Evolutionary conservation across 2,113 vertebrate species (phyloP).

Genomic region (Oryzias javanicus): DNA sequence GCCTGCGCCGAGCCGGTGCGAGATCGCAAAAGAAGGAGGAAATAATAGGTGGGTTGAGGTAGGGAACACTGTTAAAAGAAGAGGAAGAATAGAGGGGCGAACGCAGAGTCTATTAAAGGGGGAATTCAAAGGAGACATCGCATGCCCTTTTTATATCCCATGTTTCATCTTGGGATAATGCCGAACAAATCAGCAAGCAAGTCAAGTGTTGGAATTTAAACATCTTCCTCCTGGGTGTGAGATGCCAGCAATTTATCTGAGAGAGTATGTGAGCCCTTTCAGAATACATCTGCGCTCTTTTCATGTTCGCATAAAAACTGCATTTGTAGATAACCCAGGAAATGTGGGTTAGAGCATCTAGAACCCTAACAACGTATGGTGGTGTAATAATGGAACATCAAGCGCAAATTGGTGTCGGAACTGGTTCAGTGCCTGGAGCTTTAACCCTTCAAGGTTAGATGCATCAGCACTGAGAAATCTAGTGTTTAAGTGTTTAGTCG

Average conservation of each 20-base stretch:
- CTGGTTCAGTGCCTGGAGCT: slow-evolving; percentile 3
- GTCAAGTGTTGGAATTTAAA: slow-evolving; percentile 56
- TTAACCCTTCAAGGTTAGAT: slow-evolving; percentile 35
- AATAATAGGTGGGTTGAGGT: slow-evolving; percentile 54
- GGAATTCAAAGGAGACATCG: slow-evolving; percentile 64
- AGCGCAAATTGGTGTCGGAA: slow-evolving; percentile 8
- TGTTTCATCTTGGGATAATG: slow-evolving; percentile 67
- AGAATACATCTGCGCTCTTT: slow-evolving; percentile 17
- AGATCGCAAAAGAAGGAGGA: slow-evolving; percentile 49
- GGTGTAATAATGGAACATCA: slow-evolving; percentile 5
- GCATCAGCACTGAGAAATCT: slow-evolving; percentile 10
- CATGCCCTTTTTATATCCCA: slow-evolving; percentile 23
- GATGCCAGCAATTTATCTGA: slow-evolving; percentile 35
- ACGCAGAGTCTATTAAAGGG: slow-evolving; percentile 62
- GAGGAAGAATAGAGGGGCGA: slow-evolving; percentile 37
- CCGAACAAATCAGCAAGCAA: slow-evolving; percentile 64
- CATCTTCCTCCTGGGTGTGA: slow-evolving; percentile 20
- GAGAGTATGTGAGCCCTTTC: slow-evolving; percentile 18
- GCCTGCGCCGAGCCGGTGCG: slow-evolving; percentile 48
- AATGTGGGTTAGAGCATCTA: slow-evolving; percentile 10
- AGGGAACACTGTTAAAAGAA: slow-evolving; percentile 25
- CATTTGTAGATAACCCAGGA: slow-evolving; percentile 22
- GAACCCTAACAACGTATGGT: slow-evolving; percentile 15
- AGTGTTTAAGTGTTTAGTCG: slow-evolving; percentile 7
- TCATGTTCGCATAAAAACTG: slow-evolving; percentile 13